Evolutionary conservation across 2,797 vertebrate species (phyloP).

Genomic region (Kryptopterus vitreolus): DNA sequence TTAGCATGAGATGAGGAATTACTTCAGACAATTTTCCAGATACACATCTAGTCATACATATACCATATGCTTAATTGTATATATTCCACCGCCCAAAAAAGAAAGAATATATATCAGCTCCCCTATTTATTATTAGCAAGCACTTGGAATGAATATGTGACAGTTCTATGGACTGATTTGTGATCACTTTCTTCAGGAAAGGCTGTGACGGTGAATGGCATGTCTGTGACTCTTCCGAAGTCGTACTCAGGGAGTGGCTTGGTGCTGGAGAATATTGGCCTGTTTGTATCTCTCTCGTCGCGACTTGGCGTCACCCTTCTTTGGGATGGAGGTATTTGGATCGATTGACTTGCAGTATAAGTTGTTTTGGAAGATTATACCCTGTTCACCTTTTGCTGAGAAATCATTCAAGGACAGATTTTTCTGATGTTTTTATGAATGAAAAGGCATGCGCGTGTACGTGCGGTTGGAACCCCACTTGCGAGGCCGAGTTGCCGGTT

Average conservation of each 20-base stretch:
- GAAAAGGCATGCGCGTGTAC: conserved; percentile 84
- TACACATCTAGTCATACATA: too few species aligned
- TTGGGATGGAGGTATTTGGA: conserved; percentile 86
- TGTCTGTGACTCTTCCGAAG: conserved; percentile 79
- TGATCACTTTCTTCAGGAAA: conserved; percentile 68
- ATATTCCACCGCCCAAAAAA: too few species aligned
- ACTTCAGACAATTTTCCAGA: too few species aligned
- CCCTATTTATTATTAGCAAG: not conserved
- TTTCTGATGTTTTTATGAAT: not conserved
- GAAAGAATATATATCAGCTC: not conserved
- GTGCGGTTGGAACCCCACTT: conserved; percentile 77
- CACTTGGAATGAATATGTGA: not conserved
- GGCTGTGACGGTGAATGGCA: conserved; percentile 85
- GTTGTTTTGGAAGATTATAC: not conserved
- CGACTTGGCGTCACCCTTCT: conserved; percentile 81
- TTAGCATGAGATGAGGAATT: too few species aligned
- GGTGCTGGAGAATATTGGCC: conserved; percentile 73
- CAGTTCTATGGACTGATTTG: not conserved
- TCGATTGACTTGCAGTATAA: not conserved
- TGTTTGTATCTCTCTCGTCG: conserved; percentile 83
- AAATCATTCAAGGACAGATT: not conserved
- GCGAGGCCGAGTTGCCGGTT: conserved; percentile 76
- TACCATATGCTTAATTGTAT: too few species aligned
- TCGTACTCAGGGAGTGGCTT: conserved; percentile 83
- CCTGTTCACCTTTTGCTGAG: not conserved